A percentile compares a stretch with the other conserved stretches of the same genome.
These are phyloP conservation scores for Diaprepes abbreviatus DNA, from an alignment of 2,888 invertebrate genomes.

Conservation along the genomic window DNA sequence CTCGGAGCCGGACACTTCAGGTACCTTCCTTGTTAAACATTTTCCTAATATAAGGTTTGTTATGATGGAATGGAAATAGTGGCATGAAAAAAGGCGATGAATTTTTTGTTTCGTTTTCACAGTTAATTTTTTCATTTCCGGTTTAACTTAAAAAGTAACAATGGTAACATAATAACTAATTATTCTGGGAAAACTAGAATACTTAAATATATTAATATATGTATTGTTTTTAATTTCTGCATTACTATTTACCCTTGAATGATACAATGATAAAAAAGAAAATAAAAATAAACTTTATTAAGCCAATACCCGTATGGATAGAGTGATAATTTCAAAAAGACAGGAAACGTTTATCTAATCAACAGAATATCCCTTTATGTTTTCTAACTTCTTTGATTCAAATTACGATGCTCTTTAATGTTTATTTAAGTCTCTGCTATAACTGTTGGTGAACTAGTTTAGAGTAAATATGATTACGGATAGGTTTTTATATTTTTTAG, in stretches of 20 bases:
- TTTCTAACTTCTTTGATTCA: slow-evolving; percentile 24
- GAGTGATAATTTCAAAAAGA: slow-evolving; percentile 29
- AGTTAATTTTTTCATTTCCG: too few relatives aligned
- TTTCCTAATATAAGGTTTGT: too few relatives aligned
- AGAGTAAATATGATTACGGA: slow-evolving; percentile 3
- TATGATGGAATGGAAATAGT: too few relatives aligned
- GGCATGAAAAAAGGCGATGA: too few relatives aligned
- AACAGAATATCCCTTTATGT: slow-evolving; percentile 21
- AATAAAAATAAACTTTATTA: slow-evolving; percentile 20
- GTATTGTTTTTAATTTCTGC: not conserved
- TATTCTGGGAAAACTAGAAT: too few relatives aligned
- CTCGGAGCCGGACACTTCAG: too few relatives aligned
- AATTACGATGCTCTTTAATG: slow-evolving; percentile 21
- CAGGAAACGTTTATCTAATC: slow-evolving; percentile 36
- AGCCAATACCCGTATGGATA: slow-evolving; percentile 23
- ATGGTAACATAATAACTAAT: too few relatives aligned
- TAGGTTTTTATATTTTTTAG: slow-evolving; percentile 15
- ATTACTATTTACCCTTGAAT: slow-evolving; percentile 17
- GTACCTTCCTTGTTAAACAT: too few relatives aligned
- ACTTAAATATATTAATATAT: too few relatives aligned
- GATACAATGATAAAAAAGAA: slow-evolving; percentile 19
- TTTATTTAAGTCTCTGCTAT: slow-evolving; percentile 5
- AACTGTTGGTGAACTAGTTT: slow-evolving; percentile 1
- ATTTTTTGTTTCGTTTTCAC: too few relatives aligned
- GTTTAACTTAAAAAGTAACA: too few relatives aligned